Base-by-base conservation (phyloP, 2,888 invertebrate species). In the Cosmopolites sordidus region DNA sequence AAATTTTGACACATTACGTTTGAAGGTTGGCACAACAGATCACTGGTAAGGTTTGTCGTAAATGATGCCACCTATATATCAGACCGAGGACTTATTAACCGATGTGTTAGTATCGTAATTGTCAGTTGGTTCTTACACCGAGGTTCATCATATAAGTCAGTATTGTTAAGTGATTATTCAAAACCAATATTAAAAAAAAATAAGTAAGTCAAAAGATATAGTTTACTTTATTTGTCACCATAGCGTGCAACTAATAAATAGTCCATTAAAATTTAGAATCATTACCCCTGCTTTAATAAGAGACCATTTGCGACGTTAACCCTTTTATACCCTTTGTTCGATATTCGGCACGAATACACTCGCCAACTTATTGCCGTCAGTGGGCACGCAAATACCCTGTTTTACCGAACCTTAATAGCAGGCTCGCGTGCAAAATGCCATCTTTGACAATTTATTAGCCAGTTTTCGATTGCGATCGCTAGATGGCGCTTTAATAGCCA, bases 381-480 rank as follows among this genome's bases (percentile, higher is more conserved):
- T 12, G n/a, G 5, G 33, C 54, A 54, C 54, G 54, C 54, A 41
- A 54, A 45, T 44, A 38, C 43, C 48, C 29, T 49, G 54, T 54
- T 54, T 33, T 49, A 33, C 41, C 14, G 33, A 49, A 45, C 40
- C 48, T 54, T 54, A 54, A 54, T 54, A 49, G 45, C 45, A 37
- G 12, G 44, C 40, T 54, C 45, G 54, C 54, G 49, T 54, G 54
- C 45, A 37, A 48, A 45, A 51, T 46, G 45, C 37, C 43, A 47
- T 47, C 30, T 14, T 41, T 46, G 46, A 37, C 51, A 47, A 51
- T 51, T 51, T 51, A 51, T 46, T 37, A 47, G 33, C 8, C n/a
- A 5, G 33, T 12, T 33, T n/a, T n/a, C 33, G 33, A 33, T 3
- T 9, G 3, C 33, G 33, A 12, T 4, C 33, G 33, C 11, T 11